These are phyloP conservation scores for Globodera ellingtonae DNA, from an alignment of 1,140 invertebrate genomes.

Conservation along the genomic window DNA sequence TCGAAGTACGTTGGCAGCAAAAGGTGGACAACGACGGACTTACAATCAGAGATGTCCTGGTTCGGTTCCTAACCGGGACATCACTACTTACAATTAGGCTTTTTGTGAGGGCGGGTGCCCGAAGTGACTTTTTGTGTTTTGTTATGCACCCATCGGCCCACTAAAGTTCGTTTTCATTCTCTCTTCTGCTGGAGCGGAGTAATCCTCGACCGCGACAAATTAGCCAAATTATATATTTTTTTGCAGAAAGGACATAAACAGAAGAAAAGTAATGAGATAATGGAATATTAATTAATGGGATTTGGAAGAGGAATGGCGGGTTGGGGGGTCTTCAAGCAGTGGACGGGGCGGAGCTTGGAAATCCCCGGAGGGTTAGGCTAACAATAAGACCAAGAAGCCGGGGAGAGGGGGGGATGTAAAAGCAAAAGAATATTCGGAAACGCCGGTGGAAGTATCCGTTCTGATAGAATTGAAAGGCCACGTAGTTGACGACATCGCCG, in stretches of 20 bases:
- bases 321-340: no score
- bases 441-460: background rate
- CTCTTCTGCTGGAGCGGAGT: background rate
- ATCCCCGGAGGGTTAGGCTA: background rate
- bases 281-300: background rate
- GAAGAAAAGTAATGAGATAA: background rate
- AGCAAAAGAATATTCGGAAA: background rate
- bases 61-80: no score
- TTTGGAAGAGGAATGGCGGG: background rate
- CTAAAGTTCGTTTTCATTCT: background rate
- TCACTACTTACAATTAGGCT: no score
- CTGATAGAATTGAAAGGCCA: background rate
- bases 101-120: no score
- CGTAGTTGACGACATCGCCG: no score
- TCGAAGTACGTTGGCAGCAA: no score
- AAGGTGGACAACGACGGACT: no score
- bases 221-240: slow-evolving; percentile 13
- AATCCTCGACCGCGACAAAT: background rate
- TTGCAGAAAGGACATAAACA: background rate
- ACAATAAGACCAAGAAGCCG: background rate
- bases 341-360: background rate
- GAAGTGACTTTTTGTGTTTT: background rate
- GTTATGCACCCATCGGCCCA: background rate
- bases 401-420: background rate
- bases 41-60: no score